Conservation (phyloP, 2,888 invertebrate species). For the Ophion obscuratus region DNA sequence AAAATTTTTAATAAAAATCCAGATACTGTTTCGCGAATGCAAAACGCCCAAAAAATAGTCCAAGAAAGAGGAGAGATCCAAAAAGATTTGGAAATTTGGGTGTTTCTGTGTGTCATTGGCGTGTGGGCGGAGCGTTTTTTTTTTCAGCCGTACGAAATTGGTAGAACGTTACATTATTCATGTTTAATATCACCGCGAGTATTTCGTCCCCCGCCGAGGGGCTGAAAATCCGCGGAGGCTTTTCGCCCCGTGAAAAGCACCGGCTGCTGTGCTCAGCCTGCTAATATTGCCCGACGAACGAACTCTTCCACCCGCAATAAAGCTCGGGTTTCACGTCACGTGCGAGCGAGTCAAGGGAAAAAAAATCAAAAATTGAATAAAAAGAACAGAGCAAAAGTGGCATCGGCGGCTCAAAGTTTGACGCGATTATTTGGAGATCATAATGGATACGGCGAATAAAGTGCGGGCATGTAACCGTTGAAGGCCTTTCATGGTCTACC, state of each 20-base stretch:
- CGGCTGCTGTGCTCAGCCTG: slow-evolving; percentile 69
- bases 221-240: slow-evolving; percentile 70
- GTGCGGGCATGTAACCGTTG: slow-evolving; percentile 53
- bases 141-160: slow-evolving; percentile 42
- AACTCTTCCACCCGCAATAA: slow-evolving; percentile 51
- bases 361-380: slow-evolving; percentile 28
- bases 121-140: slow-evolving; percentile 34
- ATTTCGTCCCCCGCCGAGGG: slow-evolving; percentile 77
- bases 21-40: background rate
- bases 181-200: slow-evolving; percentile 82
- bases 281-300: slow-evolving; percentile 72
- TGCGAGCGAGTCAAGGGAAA: slow-evolving; percentile 18
- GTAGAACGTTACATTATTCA: slow-evolving; percentile 82
- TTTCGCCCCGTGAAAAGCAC: slow-evolving; percentile 70
- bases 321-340: slow-evolving; percentile 27
- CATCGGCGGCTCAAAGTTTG: slow-evolving; percentile 17
- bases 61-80: background rate
- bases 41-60: slow-evolving; percentile 13
- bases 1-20: background rate
- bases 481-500: slow-evolving; percentile 29
- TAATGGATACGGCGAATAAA: background rate
- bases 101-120: background rate
- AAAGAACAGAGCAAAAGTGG: background rate
- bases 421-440: slow-evolving; percentile 16
- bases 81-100: slow-evolving; percentile 30